Base-by-base conservation (phyloP, 2,888 invertebrate genomes). In the Epistrophe grossulariae region DNA sequence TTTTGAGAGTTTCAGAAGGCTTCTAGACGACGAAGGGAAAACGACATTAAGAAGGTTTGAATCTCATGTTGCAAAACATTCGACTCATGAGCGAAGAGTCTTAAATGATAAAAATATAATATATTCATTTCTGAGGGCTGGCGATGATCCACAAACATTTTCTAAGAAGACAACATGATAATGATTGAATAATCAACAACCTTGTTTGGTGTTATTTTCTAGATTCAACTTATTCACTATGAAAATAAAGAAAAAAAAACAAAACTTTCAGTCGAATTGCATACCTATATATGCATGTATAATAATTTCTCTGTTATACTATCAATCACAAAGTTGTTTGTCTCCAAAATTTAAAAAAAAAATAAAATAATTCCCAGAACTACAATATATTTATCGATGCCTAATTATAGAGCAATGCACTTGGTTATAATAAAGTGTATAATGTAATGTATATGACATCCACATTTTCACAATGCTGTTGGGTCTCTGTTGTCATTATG, bases 391-490 rank as follows among this genome's bases (percentile, higher is more conserved):
- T 76, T 76, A 76, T 76, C 76, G 76, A 76, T 57, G 76, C 57
- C 66, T 76, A 76, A 66, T 76, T 66, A 68, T 76, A 76, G 76
- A 66, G 45, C 76, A 66, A 76, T 64, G 66, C 15, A 55, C 48
- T 76, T 76, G 45, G 17, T 50, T 62, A 43, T 35, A 60, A 24
- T 60, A 40, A 9, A n/a, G n/a, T 31, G 5, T 31, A 0, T 31
- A 4, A 4, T 31, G 0, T 31, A 6, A 35, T 40, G 13, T 60
- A 19, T 40, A 31, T 55, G 62, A 43, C 40, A 24, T 62, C 24
- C 40, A 62, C 40, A 43, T 62, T 62, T 62, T 43, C 62, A 62
- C 40, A 62, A 62, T 60, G 17, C 62, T 62, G 24, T 43, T 43
- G 15, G 24, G 5, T 19, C 50, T 66, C 7, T 70, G 38, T 31